These are phyloP conservation scores for Typhlichthys subterraneus DNA, from an alignment of 2,797 vertebrate species.

Conservation along the genomic window DNA sequence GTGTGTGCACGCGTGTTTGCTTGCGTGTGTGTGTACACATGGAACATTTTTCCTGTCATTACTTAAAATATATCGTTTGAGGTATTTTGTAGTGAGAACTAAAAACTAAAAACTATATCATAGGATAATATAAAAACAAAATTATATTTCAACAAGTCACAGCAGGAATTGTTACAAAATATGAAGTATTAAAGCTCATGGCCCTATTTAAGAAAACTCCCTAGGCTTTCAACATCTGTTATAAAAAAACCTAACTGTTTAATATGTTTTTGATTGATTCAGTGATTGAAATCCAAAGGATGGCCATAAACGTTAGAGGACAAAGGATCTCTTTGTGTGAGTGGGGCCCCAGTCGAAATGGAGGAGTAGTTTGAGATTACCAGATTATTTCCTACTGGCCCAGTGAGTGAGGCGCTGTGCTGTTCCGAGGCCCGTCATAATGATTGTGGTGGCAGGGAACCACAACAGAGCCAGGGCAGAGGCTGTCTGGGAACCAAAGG, in stretches of 20 bases:
- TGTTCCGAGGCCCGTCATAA: constrained; percentile 71
- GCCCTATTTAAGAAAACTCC: constrained; percentile 16
- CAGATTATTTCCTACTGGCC: constrained; percentile 76
- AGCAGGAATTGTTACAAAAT: constrained; percentile 27
- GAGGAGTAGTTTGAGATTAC: constrained; percentile 78
- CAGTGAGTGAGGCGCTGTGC: constrained; percentile 60
- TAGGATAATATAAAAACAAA: background rate
- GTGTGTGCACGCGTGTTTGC: background rate
- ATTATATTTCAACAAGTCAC: constrained; percentile 11
- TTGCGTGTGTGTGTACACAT: background rate
- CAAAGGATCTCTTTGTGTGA: constrained; percentile 74
- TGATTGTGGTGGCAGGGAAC: constrained; percentile 78
- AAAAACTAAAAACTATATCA: background rate
- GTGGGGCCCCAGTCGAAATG: constrained; percentile 58
- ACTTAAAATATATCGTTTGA: constrained; percentile 13
- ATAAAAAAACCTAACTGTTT: constrained; percentile 62
- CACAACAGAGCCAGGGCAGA: constrained; percentile 79
- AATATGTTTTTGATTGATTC: constrained; percentile 73
- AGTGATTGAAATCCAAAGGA: constrained; percentile 56
- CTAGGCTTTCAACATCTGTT: constrained; percentile 35
- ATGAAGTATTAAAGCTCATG: constrained; percentile 11
- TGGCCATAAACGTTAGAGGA: constrained; percentile 53
- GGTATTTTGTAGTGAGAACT: constrained; percentile 9
- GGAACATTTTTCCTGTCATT: background rate
- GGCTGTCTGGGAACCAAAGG: constrained; percentile 76